Evolutionary conservation across 2,797 vertebrate species (phyloP).

Genomic region (Pseudochromis fuscus): DNA sequence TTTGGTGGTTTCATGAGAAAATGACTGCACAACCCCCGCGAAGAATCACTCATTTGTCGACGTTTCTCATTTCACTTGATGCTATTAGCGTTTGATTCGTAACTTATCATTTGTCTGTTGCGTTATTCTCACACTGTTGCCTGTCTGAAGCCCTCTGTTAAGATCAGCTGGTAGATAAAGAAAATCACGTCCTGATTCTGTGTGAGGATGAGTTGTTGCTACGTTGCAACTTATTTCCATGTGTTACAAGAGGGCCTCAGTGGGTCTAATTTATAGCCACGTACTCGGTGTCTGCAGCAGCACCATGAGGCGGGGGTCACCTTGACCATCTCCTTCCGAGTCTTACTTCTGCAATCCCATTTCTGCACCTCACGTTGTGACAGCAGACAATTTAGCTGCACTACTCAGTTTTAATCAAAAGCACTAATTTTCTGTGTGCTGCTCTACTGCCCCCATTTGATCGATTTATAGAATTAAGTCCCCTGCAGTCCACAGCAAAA

Average conservation of each 20-base stretch:
- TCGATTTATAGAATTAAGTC: slow-evolving; percentile 38
- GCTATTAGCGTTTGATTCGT: slow-evolving; percentile 41
- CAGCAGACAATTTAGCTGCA: slow-evolving; percentile 8
- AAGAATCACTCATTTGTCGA: slow-evolving; percentile 47
- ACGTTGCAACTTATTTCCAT: slow-evolving; percentile 17
- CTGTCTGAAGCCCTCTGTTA: slow-evolving; percentile 15
- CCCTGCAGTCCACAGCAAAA: not conserved
- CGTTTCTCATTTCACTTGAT: slow-evolving; percentile 48
- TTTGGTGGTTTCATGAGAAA: slow-evolving; percentile 37
- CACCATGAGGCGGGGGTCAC: slow-evolving; percentile 47
- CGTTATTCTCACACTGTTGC: slow-evolving; percentile 21
- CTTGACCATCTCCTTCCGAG: slow-evolving; percentile 25
- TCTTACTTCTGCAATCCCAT: slow-evolving; percentile 32
- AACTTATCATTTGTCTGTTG: slow-evolving; percentile 32
- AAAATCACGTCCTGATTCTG: not conserved
- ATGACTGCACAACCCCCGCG: slow-evolving; percentile 36
- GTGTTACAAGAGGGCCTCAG: not conserved
- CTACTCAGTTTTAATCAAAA: slow-evolving; percentile 30
- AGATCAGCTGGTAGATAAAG: not conserved
- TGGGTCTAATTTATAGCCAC: slow-evolving; percentile 2
- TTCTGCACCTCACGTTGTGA: slow-evolving; percentile 38
- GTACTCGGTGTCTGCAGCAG: slow-evolving; percentile 23
- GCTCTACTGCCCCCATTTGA: slow-evolving; percentile 81
- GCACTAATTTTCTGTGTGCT: slow-evolving; percentile 35
- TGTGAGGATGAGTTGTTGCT: not conserved